A percentile compares a stretch with the other conserved stretches of the same genome.
These are phyloP conservation scores for Halocynthia aurantium DNA, from an alignment of 23 tunicate genomes.

Conservation along the genomic window DNA sequence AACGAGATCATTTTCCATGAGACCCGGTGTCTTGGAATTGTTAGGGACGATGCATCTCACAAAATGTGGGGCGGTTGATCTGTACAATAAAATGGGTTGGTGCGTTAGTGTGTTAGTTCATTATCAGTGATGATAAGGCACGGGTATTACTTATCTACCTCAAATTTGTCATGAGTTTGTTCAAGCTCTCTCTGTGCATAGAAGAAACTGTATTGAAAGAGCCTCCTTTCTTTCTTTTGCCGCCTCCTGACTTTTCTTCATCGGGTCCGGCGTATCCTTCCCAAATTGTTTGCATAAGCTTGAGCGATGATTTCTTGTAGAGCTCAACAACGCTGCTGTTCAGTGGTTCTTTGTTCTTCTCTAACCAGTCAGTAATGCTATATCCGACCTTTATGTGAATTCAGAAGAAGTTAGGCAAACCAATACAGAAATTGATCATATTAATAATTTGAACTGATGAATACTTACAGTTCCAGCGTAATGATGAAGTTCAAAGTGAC, in stretches of 20 bases:
- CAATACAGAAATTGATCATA: background rate
- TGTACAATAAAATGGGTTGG: background rate
- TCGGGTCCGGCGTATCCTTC: conserved; percentile 31
- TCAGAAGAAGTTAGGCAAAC: background rate
- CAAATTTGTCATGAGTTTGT: conserved; percentile 87
- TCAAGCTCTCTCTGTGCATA: conserved; percentile 67
- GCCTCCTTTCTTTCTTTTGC: conserved; percentile 97
- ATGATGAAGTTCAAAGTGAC: conserved; percentile 84
- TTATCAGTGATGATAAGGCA: background rate
- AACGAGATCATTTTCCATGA: conserved; percentile 83
- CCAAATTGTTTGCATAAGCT: conserved; percentile 64
- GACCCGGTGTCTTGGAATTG: conserved; percentile 78
- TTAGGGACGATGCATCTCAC: conserved; percentile 99
- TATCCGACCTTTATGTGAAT: conserved; percentile 53
- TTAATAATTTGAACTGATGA: background rate
- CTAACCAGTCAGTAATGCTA: conserved; percentile 87
- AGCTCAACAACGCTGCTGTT: conserved; percentile 89
- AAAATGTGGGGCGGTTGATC: conserved; percentile 95
- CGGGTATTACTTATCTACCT: conserved; percentile 19
- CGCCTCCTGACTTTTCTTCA: conserved; percentile 55
- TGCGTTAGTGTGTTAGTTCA: background rate
- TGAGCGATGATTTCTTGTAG: conserved; percentile 71
- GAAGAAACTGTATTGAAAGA: conserved; percentile 92
- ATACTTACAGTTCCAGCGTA: conserved; percentile 90
- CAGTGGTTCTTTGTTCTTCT: conserved; percentile 92